Evolutionary conservation across 2,888 invertebrate genomes (phyloP).

Genomic region (Caenorhabditis zanzibari): DNA sequence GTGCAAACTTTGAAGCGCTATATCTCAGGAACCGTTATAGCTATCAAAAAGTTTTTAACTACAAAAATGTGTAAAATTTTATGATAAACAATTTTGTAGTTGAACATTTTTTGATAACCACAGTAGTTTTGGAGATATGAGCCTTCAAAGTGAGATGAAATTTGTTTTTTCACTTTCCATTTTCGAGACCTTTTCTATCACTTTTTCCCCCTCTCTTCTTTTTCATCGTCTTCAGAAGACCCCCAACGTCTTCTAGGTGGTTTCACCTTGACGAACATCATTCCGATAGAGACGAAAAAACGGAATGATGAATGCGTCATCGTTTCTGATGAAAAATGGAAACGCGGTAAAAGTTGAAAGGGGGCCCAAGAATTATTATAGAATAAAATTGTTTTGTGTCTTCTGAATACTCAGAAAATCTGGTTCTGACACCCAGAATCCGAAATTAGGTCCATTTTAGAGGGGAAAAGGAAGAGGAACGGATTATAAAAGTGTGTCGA

Average conservation of each 20-base stretch:
- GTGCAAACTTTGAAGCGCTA: no score
- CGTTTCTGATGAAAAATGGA: neutral
- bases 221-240: conserved; percentile 1
- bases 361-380: neutral
- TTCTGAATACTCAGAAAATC: neutral
- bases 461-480: neutral
- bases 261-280: conserved; percentile 42
- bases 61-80: no score
- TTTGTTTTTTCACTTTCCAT: no score
- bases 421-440: conserved; percentile 15
- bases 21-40: no score
- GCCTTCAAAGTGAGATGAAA: no score
- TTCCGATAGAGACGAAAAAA: conserved; percentile 4
- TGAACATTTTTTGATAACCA: no score
- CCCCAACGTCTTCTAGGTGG: neutral
- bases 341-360: neutral
- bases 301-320: conserved; percentile 12
- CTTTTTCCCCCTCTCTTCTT: conserved; percentile 15
- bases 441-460: neutral
- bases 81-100: no score
- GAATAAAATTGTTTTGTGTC: neutral
- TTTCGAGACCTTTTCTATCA: conserved; percentile 34
- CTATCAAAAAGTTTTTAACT: no score
- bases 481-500: no score
- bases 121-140: no score